Conservation (phyloP, 2,797 vertebrate genomes). For the Pseudomugil tenellus region DNA sequence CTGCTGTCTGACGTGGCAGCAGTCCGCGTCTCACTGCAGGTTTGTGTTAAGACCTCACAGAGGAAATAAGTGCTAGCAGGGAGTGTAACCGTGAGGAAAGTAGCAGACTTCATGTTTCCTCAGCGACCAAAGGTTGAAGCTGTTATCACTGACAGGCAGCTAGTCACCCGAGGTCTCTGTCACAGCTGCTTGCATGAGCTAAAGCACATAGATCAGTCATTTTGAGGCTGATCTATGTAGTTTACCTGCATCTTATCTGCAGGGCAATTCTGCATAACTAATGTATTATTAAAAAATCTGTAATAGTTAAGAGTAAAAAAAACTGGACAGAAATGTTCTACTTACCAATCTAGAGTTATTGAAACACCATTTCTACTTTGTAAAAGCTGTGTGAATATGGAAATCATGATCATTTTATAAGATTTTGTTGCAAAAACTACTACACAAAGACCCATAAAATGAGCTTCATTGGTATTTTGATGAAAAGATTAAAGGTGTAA, state of each 20-base stretch:
- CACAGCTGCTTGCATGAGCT: constrained; percentile 6
- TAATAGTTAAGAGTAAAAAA: no score
- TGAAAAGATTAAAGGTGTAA: background rate
- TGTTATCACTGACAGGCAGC: background rate
- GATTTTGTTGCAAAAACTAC: no score
- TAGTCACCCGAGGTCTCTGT: constrained; percentile 2
- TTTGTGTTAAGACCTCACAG: background rate
- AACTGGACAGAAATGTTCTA: no score
- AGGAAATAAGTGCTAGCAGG: background rate
- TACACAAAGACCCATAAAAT: no score
- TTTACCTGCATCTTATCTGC: background rate
- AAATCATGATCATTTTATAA: no score
- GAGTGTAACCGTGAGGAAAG: background rate
- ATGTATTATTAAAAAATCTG: no score
- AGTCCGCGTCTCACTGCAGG: background rate
- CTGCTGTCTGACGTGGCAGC: constrained; percentile 60
- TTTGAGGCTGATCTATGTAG: no score
- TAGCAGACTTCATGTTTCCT: background rate
- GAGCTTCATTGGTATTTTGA: no score
- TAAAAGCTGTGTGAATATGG: background rate
- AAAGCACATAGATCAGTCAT: background rate
- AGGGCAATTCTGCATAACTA: background rate
- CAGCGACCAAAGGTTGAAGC: constrained; percentile 47
- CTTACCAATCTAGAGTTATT: no score
- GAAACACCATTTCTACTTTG: background rate